phyloP scores from a whole-genome alignment of 2,888 invertebrate species.

The Agrochola lota region DNA sequence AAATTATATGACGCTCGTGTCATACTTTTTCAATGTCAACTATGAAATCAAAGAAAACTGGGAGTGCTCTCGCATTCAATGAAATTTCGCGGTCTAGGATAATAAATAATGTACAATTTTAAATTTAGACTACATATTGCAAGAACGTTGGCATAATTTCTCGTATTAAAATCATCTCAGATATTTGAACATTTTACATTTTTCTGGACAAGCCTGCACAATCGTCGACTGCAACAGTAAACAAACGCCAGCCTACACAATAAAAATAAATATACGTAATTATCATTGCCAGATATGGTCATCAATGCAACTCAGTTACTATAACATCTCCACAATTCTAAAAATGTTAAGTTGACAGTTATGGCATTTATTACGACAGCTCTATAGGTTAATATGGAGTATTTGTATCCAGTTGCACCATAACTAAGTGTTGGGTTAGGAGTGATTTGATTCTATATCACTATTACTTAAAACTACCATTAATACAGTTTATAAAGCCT shows the following conservation, averaged over 20 bases:
- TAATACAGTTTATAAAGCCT: too few relatives aligned
- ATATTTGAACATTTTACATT: neutral
- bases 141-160: neutral
- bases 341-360: neutral
- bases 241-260: neutral
- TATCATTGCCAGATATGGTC: too few relatives aligned
- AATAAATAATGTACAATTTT: neutral
- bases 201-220: neutral
- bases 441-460: too few relatives aligned
- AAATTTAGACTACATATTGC: neutral
- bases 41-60: neutral
- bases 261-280: neutral
- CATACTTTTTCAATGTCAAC: neutral
- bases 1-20: constrained; percentile 9
- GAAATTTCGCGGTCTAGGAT: neutral
- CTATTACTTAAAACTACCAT: too few relatives aligned
- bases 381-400: neutral
- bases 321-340: neutral
- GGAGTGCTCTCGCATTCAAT: neutral
- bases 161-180: neutral
- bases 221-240: neutral
- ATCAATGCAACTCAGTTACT: neutral
- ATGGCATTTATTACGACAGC: neutral
- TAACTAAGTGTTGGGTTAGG: too few relatives aligned
- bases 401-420: too few relatives aligned